Base-by-base conservation (phyloP, 92 coral and sea anemone species). In the Chrysogorgia sp. region DNA sequence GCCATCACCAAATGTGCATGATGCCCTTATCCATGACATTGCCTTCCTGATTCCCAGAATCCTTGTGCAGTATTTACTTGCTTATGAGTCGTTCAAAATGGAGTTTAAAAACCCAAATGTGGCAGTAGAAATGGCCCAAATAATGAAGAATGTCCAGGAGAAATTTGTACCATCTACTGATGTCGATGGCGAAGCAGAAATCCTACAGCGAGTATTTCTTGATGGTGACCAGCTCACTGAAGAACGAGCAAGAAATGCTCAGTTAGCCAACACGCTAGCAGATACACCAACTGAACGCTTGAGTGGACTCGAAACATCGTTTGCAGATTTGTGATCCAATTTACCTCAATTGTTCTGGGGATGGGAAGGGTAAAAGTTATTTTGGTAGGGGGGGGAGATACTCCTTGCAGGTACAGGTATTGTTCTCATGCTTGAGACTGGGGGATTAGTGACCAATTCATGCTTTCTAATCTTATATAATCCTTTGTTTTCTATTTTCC, bases 221-320 rank as follows among this genome's bases (percentile, higher is more conserved):
- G 85, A 80, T 72, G 82, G 85, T n/a, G 82, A 85, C 40, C 86
- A 85, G 82, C 77, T 81, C 37, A 71, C 81, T 12, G 89, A 85
- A 81, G 89, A 85, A 26, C 10, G 89, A 34, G 89, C 89, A 57
- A 72, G 89, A 29, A 85, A 85, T 80, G 82, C 81, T 0, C 85
- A 85, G 48, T 3, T 71, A 24, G 82, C 89, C 13, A 85, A 80
- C 63, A 52, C 75, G 33, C 76, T 85, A 20, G 86, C 85, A 20
- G 82, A 81, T 52, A 40, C 78, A 71, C 55, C 50, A 1, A 62
- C 49, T 62, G 89, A 85, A 14, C 45, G 40, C 0, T 33, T 81
- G 3, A 22, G 26, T n/a, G 88, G 85, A 20, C 71, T 84, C 7
- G 55, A 67, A 12, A 68, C 86, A 48, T 41, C 85, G 30, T 85